Evolutionary conservation across 35 echinoderm and acorn worm species (phyloP).

Genomic region (Ophioderma brevispina): DNA sequence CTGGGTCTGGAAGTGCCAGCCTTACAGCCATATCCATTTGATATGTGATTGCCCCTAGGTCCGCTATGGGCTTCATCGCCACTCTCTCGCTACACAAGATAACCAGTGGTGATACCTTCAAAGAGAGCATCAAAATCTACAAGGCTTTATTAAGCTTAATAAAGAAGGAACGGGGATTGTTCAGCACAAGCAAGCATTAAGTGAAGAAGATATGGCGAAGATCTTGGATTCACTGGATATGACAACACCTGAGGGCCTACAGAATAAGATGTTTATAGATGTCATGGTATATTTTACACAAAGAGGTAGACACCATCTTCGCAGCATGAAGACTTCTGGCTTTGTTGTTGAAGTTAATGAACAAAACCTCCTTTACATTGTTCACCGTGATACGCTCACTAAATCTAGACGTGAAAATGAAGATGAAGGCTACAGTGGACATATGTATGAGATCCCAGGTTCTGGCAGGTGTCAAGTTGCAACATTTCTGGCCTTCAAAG

Average conservation of each 20-base stretch:
- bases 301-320: conserved; percentile 59
- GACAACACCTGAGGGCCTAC: conserved; percentile 53
- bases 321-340: conserved; percentile 40
- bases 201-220: conserved; percentile 66
- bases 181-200: conserved; percentile 59
- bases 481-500: conserved; percentile 44
- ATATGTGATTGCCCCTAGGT: too few relatives aligned
- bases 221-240: conserved; percentile 71
- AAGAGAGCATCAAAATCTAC: conserved; percentile 30
- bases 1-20: too few relatives aligned
- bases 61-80: conserved; percentile 38
- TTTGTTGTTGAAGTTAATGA: conserved; percentile 56
- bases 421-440: conserved; percentile 55
- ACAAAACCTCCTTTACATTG: conserved; percentile 48
- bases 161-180: conserved; percentile 56
- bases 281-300: conserved; percentile 70
- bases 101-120: conserved; percentile 27
- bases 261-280: conserved; percentile 71
- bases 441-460: conserved; percentile 84
- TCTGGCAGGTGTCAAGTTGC: conserved; percentile 72
- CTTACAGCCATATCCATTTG: too few relatives aligned
- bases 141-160: conserved; percentile 72
- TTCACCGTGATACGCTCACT: conserved; percentile 60
- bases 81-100: conserved; percentile 52
- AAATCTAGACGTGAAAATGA: conserved; percentile 83